Base-by-base conservation (phyloP, 2,888 invertebrate species). In the Anorthoa munda region DNA sequence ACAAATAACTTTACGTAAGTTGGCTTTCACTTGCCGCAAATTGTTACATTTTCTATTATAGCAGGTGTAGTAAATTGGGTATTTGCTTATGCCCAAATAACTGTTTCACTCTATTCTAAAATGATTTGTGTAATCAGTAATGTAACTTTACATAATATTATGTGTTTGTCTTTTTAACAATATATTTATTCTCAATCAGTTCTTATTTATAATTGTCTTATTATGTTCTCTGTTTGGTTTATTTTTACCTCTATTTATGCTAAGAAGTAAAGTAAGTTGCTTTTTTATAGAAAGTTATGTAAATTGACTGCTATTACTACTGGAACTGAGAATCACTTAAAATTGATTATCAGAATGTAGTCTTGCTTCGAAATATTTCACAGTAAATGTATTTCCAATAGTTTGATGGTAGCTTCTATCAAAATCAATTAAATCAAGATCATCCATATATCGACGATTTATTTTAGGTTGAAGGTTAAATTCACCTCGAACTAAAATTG, bases 11-110 rank as follows among this genome's bases (percentile, higher is more conserved):
- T 93, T 92, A 90, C 90, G 90, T 90, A 94, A 93, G 78, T 71
- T 70, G 75, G 89, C 94, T 94, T 94, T 94, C 94, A 86, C 93
- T 86, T 65, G 78, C 88, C 91, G 88, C 91, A 90, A 90, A 80
- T 84, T 64, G 79, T 81, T 82, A 78, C 77, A 84, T 77, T 86
- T 86, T 81, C 83, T 72, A 75, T 83, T 77, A 61, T 72, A 73
- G 78, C 65, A 72, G 66, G 75, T 63, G 65, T 58, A 53, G 58
- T 60, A 45, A 60, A 17, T 68, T 55, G 59, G 17, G 39, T 59
- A 17, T 73, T 56, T 70, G 66, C 58, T 50, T 77, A 55, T 67
- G 9, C 39, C 39, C 31, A 64, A 67, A 67, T 46, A 58, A 59
- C 23, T 59, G 26, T 53, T 55, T 68, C 12, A n/a, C 50, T 74